Evolutionary conservation across 2,113 vertebrate species (phyloP).

Genomic region (Xyrauchen texanus): DNA sequence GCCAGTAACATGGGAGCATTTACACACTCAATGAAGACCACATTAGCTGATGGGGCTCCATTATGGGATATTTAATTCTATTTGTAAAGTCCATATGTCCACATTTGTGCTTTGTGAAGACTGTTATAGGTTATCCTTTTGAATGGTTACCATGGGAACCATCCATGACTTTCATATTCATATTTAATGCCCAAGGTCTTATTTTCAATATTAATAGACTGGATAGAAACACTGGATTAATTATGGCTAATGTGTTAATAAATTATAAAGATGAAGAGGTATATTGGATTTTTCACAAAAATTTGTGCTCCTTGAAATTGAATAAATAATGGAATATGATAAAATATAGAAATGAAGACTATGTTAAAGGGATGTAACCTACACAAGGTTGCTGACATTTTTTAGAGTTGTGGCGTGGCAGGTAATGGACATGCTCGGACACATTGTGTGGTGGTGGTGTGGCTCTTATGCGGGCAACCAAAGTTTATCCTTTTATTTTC

Average conservation of each 20-base stretch:
- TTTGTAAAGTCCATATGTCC: background rate
- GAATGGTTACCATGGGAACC: constrained; percentile 31
- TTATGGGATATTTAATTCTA: background rate
- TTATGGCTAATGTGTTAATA: constrained; percentile 40
- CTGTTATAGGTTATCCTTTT: constrained; percentile 23
- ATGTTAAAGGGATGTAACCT: too few species aligned
- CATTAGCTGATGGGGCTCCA: constrained; percentile 2
- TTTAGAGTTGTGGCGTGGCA: too few species aligned
- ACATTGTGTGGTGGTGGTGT: too few species aligned
- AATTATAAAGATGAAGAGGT: constrained; percentile 4
- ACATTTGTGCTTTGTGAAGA: background rate
- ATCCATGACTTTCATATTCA: constrained; percentile 30
- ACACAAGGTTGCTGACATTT: too few species aligned
- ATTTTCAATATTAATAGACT: constrained; percentile 32
- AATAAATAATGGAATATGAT: background rate
- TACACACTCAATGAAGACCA: background rate
- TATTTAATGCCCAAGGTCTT: constrained; percentile 53
- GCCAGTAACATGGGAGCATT: constrained; percentile 22
- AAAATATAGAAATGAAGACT: background rate
- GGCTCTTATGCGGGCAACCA: too few species aligned
- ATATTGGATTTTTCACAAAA: constrained; percentile 23
- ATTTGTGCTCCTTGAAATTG: background rate
- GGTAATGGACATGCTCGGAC: too few species aligned
- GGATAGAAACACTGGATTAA: constrained; percentile 25
- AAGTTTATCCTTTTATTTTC: too few species aligned